phyloP scores from a whole-genome alignment of 2,113 vertebrate species.

The Fukomys damarensis region DNA sequence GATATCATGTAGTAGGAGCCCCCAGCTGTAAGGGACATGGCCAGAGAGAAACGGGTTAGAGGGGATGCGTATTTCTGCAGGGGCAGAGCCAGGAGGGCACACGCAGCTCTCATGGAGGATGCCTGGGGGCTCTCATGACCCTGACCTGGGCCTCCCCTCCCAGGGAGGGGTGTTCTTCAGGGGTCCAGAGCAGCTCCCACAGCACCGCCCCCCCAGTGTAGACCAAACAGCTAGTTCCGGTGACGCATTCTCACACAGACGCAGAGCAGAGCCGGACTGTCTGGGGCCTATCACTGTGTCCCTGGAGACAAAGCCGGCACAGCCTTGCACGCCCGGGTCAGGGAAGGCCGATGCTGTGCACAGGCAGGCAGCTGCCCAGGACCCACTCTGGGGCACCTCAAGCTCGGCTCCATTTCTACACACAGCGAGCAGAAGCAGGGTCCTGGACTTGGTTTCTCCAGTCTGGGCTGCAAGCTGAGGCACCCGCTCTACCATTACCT shows the following conservation, averaged over 20 bases:
- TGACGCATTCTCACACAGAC: background rate
- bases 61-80: background rate
- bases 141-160: background rate
- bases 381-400: background rate
- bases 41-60: background rate
- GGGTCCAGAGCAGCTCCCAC: background rate
- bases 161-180: background rate
- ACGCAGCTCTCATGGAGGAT: background rate
- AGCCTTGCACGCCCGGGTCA: background rate
- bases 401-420: too few species aligned
- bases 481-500: too few species aligned
- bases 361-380: background rate
- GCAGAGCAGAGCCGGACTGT: background rate
- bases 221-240: background rate
- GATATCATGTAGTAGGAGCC: constrained; percentile 99
- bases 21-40: constrained; percentile 88
- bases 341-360: background rate
- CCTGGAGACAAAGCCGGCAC: background rate
- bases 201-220: background rate
- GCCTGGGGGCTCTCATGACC: background rate
- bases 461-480: too few species aligned
- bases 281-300: background rate
- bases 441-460: background rate
- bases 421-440: background rate
- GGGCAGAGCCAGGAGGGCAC: background rate